phyloP scores from a whole-genome alignment of 1,140 invertebrate genomes.

The Panulirus ornatus region DNA sequence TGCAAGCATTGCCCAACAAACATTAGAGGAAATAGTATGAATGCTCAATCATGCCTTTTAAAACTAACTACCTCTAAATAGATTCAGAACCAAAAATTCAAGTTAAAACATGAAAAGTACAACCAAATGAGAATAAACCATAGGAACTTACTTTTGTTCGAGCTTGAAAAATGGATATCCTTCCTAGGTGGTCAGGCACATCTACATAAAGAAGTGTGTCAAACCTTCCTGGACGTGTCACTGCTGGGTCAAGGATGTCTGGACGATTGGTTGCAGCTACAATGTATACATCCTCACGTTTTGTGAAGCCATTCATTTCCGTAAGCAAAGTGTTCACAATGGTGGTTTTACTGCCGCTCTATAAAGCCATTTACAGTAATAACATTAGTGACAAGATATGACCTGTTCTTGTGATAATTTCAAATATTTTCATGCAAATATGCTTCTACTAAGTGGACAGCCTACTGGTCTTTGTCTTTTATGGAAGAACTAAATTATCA shows the following conservation, averaged over 20 bases:
- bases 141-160: constrained; percentile 86
- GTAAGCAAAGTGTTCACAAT: constrained; percentile 98
- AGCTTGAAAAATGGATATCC: constrained; percentile 92
- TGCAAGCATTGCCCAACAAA: no score
- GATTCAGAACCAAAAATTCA: no score
- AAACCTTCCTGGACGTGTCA: constrained; percentile 94
- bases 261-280: constrained; percentile 98
- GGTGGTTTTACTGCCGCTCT: constrained; percentile 80
- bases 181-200: constrained; percentile 88
- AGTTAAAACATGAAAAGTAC: no score
- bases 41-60: no score
- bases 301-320: constrained; percentile 98
- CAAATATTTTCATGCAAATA: no score
- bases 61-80: no score
- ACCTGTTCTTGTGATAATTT: no score
- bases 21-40: no score
- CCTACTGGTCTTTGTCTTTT: no score
- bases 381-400: not conserved
- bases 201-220: constrained; percentile 97
- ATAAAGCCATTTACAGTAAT: not conserved
- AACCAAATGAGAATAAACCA: no score
- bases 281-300: constrained; percentile 89
- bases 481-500: no score
- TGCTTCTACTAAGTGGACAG: no score
- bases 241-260: constrained; percentile 97